A percentile compares a stretch with the other conserved stretches of the same genome.
Conservation (phyloP, 2,113 vertebrate genomes). For the Ramphastos sulfuratus region DNA sequence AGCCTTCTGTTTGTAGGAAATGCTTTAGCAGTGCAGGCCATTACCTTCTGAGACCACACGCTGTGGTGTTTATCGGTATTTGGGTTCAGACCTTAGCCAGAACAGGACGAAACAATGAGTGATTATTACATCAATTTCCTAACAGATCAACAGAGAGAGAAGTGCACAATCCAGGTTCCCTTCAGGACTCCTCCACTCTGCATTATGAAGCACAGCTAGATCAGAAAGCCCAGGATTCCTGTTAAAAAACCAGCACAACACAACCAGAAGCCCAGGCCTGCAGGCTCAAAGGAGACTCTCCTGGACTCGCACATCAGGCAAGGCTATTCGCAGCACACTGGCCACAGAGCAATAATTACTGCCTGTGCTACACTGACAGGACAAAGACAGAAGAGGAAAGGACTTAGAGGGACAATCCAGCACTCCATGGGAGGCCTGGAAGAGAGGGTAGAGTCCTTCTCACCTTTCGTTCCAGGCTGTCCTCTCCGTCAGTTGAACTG, state of each 20-base stretch:
- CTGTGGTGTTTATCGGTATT: neutral
- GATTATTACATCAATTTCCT: neutral
- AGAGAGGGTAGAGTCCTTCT: constrained; percentile 27
- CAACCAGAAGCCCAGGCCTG: neutral
- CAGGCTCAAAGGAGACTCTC: neutral
- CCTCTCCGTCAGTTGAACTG: constrained; percentile 87
- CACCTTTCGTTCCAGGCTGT: constrained; percentile 84
- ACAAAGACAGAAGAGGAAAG: neutral
- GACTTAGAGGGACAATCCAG: neutral
- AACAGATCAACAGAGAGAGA: constrained; percentile 5
- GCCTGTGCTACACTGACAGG: constrained; percentile 11
- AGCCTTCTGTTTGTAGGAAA: neutral
- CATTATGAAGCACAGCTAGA: neutral
- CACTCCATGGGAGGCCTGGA: neutral
- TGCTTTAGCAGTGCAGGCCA: neutral
- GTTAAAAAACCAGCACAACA: neutral
- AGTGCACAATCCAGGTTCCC: neutral
- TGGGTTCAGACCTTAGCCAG: neutral
- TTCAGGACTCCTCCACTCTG: neutral
- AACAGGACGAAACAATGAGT: neutral
- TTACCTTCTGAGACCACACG: constrained; percentile 5
- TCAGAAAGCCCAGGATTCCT: neutral
- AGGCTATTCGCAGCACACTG: neutral
- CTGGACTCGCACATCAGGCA: neutral
- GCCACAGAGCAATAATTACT: constrained; percentile 7